Evolutionary conservation across 1,140 invertebrate species (phyloP).

Genomic region (Brachionus angularis): DNA sequence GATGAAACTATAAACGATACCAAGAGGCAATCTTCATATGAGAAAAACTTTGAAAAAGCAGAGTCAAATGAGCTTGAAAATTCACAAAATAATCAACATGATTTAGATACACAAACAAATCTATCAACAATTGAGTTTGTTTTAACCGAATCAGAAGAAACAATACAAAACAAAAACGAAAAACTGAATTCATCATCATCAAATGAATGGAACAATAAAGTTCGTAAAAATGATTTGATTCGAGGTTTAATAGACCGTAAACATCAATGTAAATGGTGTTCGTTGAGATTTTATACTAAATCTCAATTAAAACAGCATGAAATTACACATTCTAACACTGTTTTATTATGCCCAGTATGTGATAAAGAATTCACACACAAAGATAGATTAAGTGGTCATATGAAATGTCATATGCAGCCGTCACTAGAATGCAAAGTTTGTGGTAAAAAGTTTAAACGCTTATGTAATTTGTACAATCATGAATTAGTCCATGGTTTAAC

Average conservation of each 20-base stretch:
- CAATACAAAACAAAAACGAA: too few species aligned
- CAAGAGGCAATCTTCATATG: neutral
- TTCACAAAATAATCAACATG: too few species aligned
- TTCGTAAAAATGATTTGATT: conserved; percentile 39
- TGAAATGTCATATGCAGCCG: conserved; percentile 42
- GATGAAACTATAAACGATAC: neutral
- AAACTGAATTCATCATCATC: too few species aligned
- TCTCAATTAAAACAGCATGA: conserved; percentile 38
- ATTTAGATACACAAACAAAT: too few species aligned
- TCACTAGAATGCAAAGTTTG: conserved; percentile 42
- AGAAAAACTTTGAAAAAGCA: neutral
- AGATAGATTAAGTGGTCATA: conserved; percentile 39
- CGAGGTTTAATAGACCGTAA: conserved; percentile 39
- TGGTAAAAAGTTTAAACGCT: conserved; percentile 41
- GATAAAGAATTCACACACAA: conserved; percentile 41
- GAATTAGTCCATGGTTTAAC: conserved; percentile 42
- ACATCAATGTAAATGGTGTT: conserved; percentile 44
- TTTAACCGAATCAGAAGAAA: too few species aligned
- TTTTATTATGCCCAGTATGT: conserved; percentile 37
- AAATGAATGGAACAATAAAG: neutral
- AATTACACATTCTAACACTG: conserved; percentile 11
- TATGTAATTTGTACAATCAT: conserved; percentile 41
- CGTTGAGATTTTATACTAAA: conserved; percentile 37
- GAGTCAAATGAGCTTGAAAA: too few species aligned
- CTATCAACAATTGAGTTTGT: too few species aligned